Evolutionary conservation across 2,113 vertebrate genomes (phyloP), one percentile per base, ranked within the genome.

Genomic region (Brachirus orientalis): DNA sequence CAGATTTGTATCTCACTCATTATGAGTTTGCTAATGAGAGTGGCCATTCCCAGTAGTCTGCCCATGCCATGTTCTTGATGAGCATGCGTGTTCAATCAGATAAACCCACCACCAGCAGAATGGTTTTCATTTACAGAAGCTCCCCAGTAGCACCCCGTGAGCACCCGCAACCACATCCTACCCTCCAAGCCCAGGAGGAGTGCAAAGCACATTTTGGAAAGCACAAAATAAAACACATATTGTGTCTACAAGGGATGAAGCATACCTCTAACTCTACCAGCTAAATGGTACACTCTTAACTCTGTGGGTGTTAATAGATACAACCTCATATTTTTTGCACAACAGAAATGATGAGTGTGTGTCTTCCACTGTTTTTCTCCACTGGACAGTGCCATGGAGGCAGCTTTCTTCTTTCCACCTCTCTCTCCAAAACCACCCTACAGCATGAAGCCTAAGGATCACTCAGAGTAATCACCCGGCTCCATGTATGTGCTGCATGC

Each of bases 81-180:
- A 88, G 73, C 86, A 89, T 82, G 79, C 89, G 89, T 62, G 81
- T 86, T 75, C 63, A 87, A 90, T 89, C 82, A 87, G 75, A 88
- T 83, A 80, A 88, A 87, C 72, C 59, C 61, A 75, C 22, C 66
- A 28, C 28, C 28, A 28, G 28, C 6, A 85, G 58, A 83, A 83
- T 69, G 70, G 67, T 70, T 83, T 79, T 84, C 67, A 80, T 85
- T 86, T 79, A 77, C 68, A 79, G 56, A 56, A 69, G 67, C 51
- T 83, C 62, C 57, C 48, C 56, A 2, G 73, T 79, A 76, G 71
- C 82, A 69, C 61, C 53, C 54, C 62, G 41, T 62, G 69, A 88
- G 75, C 47, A 60, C 36, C 44, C 18, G 35, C 20, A 20, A 38
- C 17, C 10, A 20, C 40, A 71, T 68, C 13, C 50, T 47, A 80